Evolutionary conservation across 2,797 vertebrate genomes (phyloP).

Genomic region (Phrynocephalus vlangalii): DNA sequence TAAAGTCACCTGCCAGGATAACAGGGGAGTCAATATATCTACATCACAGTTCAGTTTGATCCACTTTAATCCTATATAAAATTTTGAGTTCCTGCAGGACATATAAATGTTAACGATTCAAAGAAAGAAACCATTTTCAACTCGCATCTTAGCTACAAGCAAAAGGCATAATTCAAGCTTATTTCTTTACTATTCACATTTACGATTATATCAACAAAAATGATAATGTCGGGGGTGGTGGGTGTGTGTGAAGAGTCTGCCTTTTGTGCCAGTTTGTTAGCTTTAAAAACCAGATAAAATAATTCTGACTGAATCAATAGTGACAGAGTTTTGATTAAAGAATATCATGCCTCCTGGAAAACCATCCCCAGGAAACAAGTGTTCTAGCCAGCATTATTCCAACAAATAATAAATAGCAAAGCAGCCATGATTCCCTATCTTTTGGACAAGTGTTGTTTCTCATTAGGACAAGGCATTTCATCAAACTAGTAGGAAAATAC

Average conservation of each 20-base stretch:
- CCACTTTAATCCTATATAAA: slow-evolving; percentile 9
- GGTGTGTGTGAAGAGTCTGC: background rate
- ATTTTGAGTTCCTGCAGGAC: background rate
- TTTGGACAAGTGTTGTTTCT: background rate
- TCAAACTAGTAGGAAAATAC: background rate
- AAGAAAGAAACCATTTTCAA: slow-evolving; percentile 7
- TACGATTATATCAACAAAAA: slow-evolving; percentile 5
- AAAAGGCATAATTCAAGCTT: background rate
- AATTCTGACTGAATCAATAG: background rate
- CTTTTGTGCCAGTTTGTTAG: background rate
- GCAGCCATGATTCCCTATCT: background rate
- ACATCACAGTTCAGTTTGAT: slow-evolving; percentile 8
- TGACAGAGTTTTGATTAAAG: slow-evolving; percentile 7
- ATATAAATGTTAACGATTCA: slow-evolving; percentile 14
- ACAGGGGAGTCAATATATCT: background rate
- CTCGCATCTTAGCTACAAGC: background rate
- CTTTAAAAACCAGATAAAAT: slow-evolving; percentile 10
- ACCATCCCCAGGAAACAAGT: background rate
- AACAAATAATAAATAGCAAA: background rate
- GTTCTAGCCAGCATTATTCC: background rate
- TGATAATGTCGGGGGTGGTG: background rate
- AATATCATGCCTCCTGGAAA: background rate
- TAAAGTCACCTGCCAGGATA: background rate
- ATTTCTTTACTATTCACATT: slow-evolving; percentile 1
- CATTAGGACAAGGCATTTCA: background rate